These are phyloP conservation scores for Puntigrus tetrazona DNA, from an alignment of 2,113 vertebrate species.

Conservation along the genomic window DNA sequence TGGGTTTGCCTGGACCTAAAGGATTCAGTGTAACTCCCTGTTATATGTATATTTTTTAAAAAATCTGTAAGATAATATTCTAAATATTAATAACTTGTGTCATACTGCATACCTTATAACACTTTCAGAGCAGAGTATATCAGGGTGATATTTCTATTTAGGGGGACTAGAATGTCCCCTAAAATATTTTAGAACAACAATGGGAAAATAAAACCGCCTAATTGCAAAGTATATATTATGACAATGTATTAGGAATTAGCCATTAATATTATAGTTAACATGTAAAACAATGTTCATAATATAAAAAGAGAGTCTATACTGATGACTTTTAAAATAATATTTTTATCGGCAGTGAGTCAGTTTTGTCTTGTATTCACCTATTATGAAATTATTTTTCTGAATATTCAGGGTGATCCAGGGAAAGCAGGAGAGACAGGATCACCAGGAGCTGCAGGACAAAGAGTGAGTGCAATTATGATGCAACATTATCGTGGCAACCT, in stretches of 20 bases:
- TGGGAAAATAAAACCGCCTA: not conserved
- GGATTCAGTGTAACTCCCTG: slow-evolving; percentile 84
- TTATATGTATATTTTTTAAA: not conserved
- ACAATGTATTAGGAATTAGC: not conserved
- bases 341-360: not conserved
- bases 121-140: not conserved
- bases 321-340: not conserved
- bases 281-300: not conserved
- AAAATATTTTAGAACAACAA: not conserved
- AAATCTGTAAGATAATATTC: not conserved
- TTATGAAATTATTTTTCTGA: not conserved
- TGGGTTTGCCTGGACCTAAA: slow-evolving; percentile 95
- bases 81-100: not conserved
- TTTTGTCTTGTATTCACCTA: not conserved
- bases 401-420: slow-evolving; percentile 88
- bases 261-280: not conserved
- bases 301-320: not conserved
- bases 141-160: not conserved
- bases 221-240: not conserved
- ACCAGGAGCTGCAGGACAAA: slow-evolving; percentile 85
- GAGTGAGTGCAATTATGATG: slow-evolving; percentile 73
- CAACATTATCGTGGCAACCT: not conserved
- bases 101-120: not conserved
- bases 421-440: slow-evolving; percentile 91
- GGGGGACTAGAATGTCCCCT: not conserved